These are phyloP conservation scores for Eubasilissa splendida DNA, from an alignment of 2,888 invertebrate species.

Conservation along the genomic window DNA sequence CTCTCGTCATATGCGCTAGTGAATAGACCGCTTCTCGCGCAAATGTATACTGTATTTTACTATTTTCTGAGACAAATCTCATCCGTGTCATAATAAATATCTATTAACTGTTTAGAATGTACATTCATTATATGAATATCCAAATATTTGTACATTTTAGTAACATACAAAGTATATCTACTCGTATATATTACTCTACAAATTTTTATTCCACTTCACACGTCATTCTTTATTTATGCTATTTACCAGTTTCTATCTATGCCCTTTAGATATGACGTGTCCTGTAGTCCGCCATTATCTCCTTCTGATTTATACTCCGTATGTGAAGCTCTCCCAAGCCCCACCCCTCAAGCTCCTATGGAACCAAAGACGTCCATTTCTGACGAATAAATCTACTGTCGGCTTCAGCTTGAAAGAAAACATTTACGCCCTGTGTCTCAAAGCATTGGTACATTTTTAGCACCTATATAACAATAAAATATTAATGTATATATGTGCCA, in stretches of 20 bases:
- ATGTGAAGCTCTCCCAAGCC: slow-evolving; percentile 1
- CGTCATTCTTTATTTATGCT: background rate
- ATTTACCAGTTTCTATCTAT: background rate
- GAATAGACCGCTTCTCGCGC: too few relatives aligned
- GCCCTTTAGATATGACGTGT: slow-evolving; percentile 30
- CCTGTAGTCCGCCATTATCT: slow-evolving; percentile 32
- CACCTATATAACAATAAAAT: background rate
- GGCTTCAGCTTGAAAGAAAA: slow-evolving; percentile 16
- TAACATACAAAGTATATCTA: too few relatives aligned
- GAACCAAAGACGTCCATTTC: background rate
- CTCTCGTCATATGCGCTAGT: too few relatives aligned
- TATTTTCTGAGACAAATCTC: too few relatives aligned
- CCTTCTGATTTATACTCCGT: slow-evolving; percentile 28
- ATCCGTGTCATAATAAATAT: too few relatives aligned
- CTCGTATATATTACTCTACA: background rate
- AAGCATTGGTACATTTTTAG: too few relatives aligned
- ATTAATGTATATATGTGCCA: background rate
- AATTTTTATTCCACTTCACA: background rate
- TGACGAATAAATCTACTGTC: slow-evolving; percentile 3
- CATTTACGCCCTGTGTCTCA: background rate
- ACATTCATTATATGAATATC: too few relatives aligned
- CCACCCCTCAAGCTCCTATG: background rate
- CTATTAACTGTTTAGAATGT: too few relatives aligned
- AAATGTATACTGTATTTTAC: too few relatives aligned
- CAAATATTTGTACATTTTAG: too few relatives aligned